These are phyloP conservation scores for Agrypnus murinus DNA, from an alignment of 2,888 invertebrate genomes.

Conservation along the genomic window DNA sequence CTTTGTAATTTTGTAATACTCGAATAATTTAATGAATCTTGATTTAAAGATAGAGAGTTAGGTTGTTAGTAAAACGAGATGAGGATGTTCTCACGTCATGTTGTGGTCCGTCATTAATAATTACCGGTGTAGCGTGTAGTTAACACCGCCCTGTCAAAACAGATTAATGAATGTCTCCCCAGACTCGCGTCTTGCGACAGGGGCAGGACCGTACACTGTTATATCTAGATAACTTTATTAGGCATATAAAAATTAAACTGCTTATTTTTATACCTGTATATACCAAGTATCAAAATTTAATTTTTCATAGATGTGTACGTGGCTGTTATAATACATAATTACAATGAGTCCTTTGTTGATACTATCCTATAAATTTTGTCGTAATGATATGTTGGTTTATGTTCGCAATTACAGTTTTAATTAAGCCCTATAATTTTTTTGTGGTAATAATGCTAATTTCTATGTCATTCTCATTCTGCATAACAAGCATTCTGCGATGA, in stretches of 20 bases:
- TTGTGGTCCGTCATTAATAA: slow-evolving; percentile 70
- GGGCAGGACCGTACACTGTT: slow-evolving; percentile 50
- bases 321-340: not conserved
- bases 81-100: slow-evolving; percentile 59
- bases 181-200: slow-evolving; percentile 60
- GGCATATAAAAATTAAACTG: slow-evolving; percentile 34
- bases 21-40: slow-evolving; percentile 43
- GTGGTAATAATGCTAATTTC: too few relatives aligned
- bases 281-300: too few relatives aligned
- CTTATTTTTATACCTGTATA: too few relatives aligned
- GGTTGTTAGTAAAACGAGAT: slow-evolving; percentile 53
- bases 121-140: slow-evolving; percentile 72
- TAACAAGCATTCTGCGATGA: too few relatives aligned
- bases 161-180: slow-evolving; percentile 72
- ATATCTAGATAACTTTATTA: slow-evolving; percentile 51
- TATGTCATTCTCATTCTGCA: too few relatives aligned
- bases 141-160: slow-evolving; percentile 72
- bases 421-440: too few relatives aligned
- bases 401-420: too few relatives aligned
- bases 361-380: too few relatives aligned
- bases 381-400: too few relatives aligned
- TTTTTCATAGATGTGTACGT: not conserved
- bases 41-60: slow-evolving; percentile 43
- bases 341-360: not conserved
- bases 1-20: not conserved